Percentiles rank a stretch among this genome's conserved stretches.
These are phyloP conservation scores for Scaptomyza graminum DNA, from an alignment of 1,140 invertebrate genomes.

Conservation along the genomic window DNA sequence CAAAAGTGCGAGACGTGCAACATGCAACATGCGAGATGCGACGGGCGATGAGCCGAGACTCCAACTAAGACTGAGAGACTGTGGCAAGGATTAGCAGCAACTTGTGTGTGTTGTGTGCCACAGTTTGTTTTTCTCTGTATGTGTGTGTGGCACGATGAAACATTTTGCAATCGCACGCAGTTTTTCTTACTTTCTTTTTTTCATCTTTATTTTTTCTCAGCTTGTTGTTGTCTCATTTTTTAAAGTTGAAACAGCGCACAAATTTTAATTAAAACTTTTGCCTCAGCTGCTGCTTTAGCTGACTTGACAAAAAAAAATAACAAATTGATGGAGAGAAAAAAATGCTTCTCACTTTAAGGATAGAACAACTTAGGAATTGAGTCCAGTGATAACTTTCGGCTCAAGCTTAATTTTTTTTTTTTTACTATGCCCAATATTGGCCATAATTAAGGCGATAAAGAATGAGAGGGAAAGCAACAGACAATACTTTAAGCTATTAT, in stretches of 20 bases:
- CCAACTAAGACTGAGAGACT: neutral
- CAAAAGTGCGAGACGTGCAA: slow-evolving; percentile 5
- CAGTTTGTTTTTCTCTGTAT: too few relatives aligned
- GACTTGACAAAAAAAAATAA: slow-evolving; percentile 8
- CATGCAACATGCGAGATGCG: slow-evolving; percentile 19
- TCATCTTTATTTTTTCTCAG: neutral
- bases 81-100: slow-evolving; percentile 29
- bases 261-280: slow-evolving; percentile 78
- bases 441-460: slow-evolving; percentile 74
- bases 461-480: slow-evolving; percentile 2
- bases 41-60: slow-evolving; percentile 27
- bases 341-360: neutral
- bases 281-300: slow-evolving; percentile 1
- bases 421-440: slow-evolving; percentile 73
- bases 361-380: slow-evolving; percentile 19
- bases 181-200: slow-evolving; percentile 14
- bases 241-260: slow-evolving; percentile 33
- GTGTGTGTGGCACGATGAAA: neutral
- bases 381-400: slow-evolving; percentile 35
- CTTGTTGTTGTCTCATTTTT: slow-evolving; percentile 2
- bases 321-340: neutral
- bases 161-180: slow-evolving; percentile 38
- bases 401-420: slow-evolving; percentile 57
- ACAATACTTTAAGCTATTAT: slow-evolving; percentile 28
- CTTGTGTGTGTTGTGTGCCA: neutral